Conservation (phyloP, 2,113 vertebrate species). For the Felis chaus region DNA sequence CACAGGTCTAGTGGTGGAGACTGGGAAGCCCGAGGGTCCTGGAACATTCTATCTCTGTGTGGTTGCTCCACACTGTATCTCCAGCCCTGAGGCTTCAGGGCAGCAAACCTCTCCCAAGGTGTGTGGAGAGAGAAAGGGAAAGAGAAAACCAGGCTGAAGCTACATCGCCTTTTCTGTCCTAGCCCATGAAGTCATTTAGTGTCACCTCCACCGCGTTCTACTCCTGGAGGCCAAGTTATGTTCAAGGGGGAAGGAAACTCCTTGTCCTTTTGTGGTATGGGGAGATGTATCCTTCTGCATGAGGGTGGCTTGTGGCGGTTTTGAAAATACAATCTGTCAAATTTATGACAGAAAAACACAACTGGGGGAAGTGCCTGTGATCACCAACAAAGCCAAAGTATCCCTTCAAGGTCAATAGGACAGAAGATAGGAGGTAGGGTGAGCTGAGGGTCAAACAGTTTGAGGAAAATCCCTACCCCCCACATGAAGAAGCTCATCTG, state of each 20-base stretch:
- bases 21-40: not conserved
- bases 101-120: not conserved
- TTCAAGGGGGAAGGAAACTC: not conserved
- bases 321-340: not conserved
- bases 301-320: not conserved
- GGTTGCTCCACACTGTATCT: not conserved
- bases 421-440: not conserved
- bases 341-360: not conserved
- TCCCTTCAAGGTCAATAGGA: not conserved
- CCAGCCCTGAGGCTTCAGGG: not conserved
- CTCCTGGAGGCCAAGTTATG: not conserved
- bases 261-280: not conserved
- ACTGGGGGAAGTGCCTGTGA: not conserved
- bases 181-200: fast-evolving
- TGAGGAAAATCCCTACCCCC: not conserved
- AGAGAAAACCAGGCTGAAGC: not conserved
- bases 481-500: not conserved
- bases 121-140: not conserved
- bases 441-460: not conserved
- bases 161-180: not conserved
- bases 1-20: fast-evolving
- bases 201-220: not conserved
- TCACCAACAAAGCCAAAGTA: not conserved
- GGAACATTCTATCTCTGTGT: fast-evolving
- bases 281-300: not conserved